Base-by-base conservation (phyloP, 2,888 invertebrate species). In the Morpho deidamia region DNA sequence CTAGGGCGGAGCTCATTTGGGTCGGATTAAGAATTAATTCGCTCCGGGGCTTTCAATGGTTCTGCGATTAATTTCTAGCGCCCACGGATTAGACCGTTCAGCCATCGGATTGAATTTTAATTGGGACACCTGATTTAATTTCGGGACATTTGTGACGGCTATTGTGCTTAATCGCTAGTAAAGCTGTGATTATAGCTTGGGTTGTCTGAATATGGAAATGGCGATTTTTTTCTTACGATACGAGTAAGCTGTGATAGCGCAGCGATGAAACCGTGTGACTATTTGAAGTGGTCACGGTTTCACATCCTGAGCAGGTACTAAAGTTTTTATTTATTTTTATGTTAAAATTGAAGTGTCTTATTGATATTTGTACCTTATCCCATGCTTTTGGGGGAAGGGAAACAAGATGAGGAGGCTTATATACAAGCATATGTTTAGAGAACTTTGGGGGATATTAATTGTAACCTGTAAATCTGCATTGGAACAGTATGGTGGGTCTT, bases 91-190 rank as follows among this genome's bases (percentile, higher is more conserved):
- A 81, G 74, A 69, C 71, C 67, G 73, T 74, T 73, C 75, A 74
- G 74, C 76, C 71, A 78, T 77, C 69, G 72, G 76, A 82, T 79
- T 74, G 81, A 79, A 80, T 80, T 83, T 83, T 83, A 84, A 85
- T 83, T 82, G 76, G 74, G 75, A 76, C 74, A 80, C 77, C 77
- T 81, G 65, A 65, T 65, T 61, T 62, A 60, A 63, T 63, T 62
- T 50, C 47, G 35, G 35, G n/a, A 44, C 23, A 48, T 37, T 49
- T 45, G 38, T 43, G 43, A 43, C 43, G 38, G 43, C 23, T 42
- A 50, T 50, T 50, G 43, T 35, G 43, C 44, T 37, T 42, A 49
- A 42, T 49, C 49, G 41, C 35, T 49, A 33, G 40, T 48, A 48
- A 48, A 48, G 47, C 40, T 41, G 33, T 40, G 40, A 48, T 48